Evolutionary conservation across 2,113 vertebrate genomes (phyloP).

Genomic region (Podilymbus podiceps): DNA sequence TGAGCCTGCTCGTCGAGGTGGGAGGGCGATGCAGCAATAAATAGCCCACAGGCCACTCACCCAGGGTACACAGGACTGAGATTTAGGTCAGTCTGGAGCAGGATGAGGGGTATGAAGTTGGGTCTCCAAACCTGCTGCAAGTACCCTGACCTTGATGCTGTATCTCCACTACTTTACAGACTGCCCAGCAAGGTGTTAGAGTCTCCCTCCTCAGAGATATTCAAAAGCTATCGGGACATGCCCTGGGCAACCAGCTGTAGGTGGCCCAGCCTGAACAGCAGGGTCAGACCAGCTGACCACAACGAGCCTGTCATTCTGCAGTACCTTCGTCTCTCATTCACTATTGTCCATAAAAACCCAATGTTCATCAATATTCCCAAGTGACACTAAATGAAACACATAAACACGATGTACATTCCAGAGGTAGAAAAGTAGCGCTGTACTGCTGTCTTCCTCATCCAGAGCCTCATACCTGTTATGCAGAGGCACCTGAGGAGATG

Average conservation of each 20-base stretch:
- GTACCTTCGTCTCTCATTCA: background rate
- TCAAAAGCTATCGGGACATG: background rate
- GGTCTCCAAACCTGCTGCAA: background rate
- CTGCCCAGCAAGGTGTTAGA: background rate
- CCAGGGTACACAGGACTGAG: background rate
- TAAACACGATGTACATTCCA: accelerated
- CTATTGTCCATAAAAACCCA: background rate
- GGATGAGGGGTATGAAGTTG: no score
- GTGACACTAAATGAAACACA: background rate
- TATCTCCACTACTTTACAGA: background rate
- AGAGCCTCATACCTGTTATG: no score
- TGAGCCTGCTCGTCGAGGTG: background rate
- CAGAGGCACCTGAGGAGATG: no score
- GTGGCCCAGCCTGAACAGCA: background rate
- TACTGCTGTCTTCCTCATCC: no score
- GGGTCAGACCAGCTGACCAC: background rate
- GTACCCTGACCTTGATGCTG: background rate
- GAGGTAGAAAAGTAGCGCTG: background rate
- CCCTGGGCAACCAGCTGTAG: background rate
- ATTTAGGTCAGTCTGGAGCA: background rate
- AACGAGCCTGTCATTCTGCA: background rate
- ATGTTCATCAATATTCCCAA: background rate
- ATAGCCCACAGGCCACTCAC: background rate
- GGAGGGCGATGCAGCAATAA: background rate
- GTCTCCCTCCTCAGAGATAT: background rate